These are phyloP conservation scores for Clusia tigrina DNA, from an alignment of 2,888 invertebrate species.

Conservation along the genomic window DNA sequence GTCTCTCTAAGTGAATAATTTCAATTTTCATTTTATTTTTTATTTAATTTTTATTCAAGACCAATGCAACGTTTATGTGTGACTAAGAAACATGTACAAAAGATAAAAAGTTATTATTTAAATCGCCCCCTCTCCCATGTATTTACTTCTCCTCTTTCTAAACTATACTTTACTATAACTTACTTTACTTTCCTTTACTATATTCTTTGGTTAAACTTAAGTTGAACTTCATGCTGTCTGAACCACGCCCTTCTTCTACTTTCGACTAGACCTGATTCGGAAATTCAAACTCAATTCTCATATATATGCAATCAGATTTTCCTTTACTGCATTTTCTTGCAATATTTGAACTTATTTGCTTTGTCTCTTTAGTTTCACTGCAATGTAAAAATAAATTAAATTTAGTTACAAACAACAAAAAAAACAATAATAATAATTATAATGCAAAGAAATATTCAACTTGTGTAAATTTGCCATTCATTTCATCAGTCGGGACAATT, in stretches of 20 bases:
- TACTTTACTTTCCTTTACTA: constrained; percentile 14
- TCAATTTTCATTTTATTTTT: constrained; percentile 1
- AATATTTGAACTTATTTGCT: constrained; percentile 47
- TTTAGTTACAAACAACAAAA: no score
- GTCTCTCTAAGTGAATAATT: not conserved
- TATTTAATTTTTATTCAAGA: constrained; percentile 27
- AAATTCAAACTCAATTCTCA: constrained; percentile 31
- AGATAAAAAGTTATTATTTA: not conserved
- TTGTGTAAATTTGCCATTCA: no score
- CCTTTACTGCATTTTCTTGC: constrained; percentile 28
- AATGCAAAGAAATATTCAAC: no score
- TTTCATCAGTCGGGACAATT: no score
- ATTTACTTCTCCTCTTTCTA: constrained; percentile 28
- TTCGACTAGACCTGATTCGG: constrained; percentile 47
- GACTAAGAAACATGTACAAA: constrained; percentile 39
- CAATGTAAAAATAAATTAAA: no score
- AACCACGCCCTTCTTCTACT: not conserved
- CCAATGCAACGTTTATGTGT: constrained; percentile 62
- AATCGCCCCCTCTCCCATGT: constrained; percentile 2
- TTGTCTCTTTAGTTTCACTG: constrained; percentile 44
- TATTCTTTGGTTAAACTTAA: constrained; percentile 33
- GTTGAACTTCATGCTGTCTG: not conserved
- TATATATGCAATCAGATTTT: not conserved
- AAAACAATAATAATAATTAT: no score
- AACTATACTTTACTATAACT: constrained; percentile 30